Base-by-base conservation (phyloP, 2,113 vertebrate species). In the Phrynocephalus versicolor region DNA sequence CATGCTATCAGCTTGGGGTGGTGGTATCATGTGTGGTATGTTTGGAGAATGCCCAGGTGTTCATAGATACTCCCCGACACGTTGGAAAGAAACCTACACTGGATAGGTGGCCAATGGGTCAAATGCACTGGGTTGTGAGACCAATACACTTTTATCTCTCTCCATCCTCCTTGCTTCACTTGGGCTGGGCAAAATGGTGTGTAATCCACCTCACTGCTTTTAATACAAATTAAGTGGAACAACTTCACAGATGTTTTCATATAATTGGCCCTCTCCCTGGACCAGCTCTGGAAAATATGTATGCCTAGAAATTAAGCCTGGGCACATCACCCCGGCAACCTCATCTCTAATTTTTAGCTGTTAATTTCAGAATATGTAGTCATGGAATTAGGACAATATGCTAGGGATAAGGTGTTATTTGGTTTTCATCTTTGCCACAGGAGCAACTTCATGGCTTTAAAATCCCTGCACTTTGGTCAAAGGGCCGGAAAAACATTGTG, bases 391-490 rank as follows among this genome's bases (percentile, higher is more conserved):
- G n/a, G 6, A 1, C 88, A 83, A 90, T 71, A 51, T 84, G 71
- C 79, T 70, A 60, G 83, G 89, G 85, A 58, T 77, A 79, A 8
- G 45, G 45, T 51, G 45, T 10, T 51, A 10, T 51, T 51, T 51
- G 45, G 27, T 65, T 41, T 37, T 21, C 65, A n/a, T 19, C 30
- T 57, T 85, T 92, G 83, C 13, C 72, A 90, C 87, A 94, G 92
- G 86, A 94, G 92, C 91, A 87, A 85, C 81, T 90, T 79, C 86
- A 55, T 58, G 82, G 83, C 93, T 95, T 96, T 91, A 92, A 95
- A 94, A 93, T 94, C 93, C 89, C 72, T 7, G 90, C 85, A 90
- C 92, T 95, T 95, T 91, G 92, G 96, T 93, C 92, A 92, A 94
- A 95, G 88, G 89, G 90, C 88, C 37, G 14, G 89, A 89, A 90